A percentile compares a stretch with the other conserved stretches of the same genome.
phyloP scores from a whole-genome alignment of 2,888 invertebrate species.

The Tuta absoluta region DNA sequence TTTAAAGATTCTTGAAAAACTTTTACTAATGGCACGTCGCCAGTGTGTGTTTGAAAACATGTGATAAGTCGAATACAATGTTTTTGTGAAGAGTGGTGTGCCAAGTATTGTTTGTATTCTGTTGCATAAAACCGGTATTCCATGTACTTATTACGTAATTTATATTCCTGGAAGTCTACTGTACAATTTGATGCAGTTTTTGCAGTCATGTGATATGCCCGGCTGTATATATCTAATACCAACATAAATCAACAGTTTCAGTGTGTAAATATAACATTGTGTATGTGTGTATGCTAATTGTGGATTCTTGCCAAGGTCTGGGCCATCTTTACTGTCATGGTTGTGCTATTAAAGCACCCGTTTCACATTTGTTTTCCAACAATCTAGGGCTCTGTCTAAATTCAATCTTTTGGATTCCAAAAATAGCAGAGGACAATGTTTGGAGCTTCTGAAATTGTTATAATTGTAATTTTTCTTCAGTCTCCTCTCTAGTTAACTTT shows the following conservation, averaged over 20 bases:
- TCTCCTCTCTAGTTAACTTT: neutral
- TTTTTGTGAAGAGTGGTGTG: conserved; percentile 58
- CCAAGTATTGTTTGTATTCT: conserved; percentile 54
- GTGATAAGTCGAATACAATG: conserved; percentile 54
- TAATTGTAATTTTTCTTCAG: neutral
- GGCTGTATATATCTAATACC: neutral
- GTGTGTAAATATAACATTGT: conserved; percentile 50
- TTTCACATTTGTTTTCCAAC: conserved; percentile 35
- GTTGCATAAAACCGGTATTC: conserved; percentile 54
- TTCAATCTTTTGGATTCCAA: conserved; percentile 36
- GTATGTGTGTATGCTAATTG: conserved; percentile 49
- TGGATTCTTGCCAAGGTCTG: conserved; percentile 78
- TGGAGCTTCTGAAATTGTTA: conserved; percentile 16
- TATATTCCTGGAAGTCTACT: conserved; percentile 10
- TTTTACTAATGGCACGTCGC: conserved; percentile 58
- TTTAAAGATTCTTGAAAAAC: conserved; percentile 47
- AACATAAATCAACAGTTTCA: neutral
- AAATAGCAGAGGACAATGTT: conserved; percentile 33
- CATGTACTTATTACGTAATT: conserved; percentile 51
- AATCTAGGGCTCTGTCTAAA: conserved; percentile 49
- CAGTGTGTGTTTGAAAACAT: conserved; percentile 73
- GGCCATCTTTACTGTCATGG: conserved; percentile 62
- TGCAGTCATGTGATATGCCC: conserved; percentile 49
- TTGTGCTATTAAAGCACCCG: conserved; percentile 40
- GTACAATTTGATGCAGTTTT: conserved; percentile 31